A percentile compares a stretch with the other conserved stretches of the same genome.
phyloP scores from a whole-genome alignment of 2,888 invertebrate genomes.

The Micoletzkya japonica region DNA sequence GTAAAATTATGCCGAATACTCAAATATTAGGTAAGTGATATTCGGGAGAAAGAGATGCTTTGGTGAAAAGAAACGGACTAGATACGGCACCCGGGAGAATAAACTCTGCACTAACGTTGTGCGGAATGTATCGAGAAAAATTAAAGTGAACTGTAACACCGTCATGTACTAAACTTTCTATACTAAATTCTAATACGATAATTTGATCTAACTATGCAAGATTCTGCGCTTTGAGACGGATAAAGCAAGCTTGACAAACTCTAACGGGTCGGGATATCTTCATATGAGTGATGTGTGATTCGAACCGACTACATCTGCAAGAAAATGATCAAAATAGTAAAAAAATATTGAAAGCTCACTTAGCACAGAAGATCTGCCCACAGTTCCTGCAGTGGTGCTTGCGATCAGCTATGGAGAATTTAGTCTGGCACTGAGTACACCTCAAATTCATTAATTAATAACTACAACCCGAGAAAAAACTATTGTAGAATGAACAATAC shows the following conservation, averaged over 20 bases:
- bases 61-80: no score
- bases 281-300: conserved; percentile 90
- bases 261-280: conserved; percentile 90
- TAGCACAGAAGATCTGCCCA: conserved; percentile 94
- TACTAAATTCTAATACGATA: no score
- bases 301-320: conserved; percentile 85
- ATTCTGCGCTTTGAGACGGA: conserved; percentile 53
- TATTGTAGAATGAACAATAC: not conserved
- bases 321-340: conserved; percentile 6
- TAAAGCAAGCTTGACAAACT: conserved; percentile 89
- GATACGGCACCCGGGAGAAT: no score
- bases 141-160: conserved; percentile 1
- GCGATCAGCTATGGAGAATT: conserved; percentile 89
- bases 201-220: not conserved
- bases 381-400: conserved; percentile 97
- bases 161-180: no score
- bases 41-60: not conserved
- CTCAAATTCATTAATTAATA: conserved; percentile 62
- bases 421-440: conserved; percentile 84
- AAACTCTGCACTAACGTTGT: no score
- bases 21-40: not conserved
- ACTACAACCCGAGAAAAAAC: not conserved
- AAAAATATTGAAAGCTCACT: conserved; percentile 66
- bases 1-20: not conserved
- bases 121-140: no score